Base-by-base conservation (phyloP, 2,113 vertebrate genomes). In the Isichthys henryi region DNA sequence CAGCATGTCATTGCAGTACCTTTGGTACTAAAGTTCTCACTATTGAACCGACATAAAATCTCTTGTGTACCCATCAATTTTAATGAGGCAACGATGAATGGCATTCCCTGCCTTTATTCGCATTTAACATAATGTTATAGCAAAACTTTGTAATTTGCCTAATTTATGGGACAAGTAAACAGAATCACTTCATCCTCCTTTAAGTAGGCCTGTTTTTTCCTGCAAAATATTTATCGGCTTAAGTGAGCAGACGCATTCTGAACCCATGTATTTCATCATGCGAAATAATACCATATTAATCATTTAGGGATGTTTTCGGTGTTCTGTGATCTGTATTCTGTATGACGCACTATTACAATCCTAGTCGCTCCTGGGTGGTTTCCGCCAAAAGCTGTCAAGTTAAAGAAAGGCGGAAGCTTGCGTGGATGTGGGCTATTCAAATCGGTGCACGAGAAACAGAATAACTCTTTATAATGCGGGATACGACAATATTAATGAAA, bases 401-500 rank as follows among this genome's bases (percentile, higher is more conserved):
- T 86, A 58, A 86, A 86, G 39, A 27, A 52, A 82, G 77, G 13
- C 70, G 74, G 31, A 82, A 49, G 39, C 19, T 49, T 23, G 56
- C 77, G 50, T 23, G 27, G 80, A 45, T 89, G 43, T 66, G 52
- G 52, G 35, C 80, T 89, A 21, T 89, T 56, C 21, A 74, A 19
- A 87, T 80, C 48, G 92, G 87, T 87, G 53, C 90, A 88, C 74
- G 88, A 92, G 92, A 56, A 91, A 46, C 83, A 92, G 94, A 39
- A 93, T 93, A 93, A 95, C 92, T 91, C 91, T 93, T 93, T 93
- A 92, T 94, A 92, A 93, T 91, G 91, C 94, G 92, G 92, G 93
- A 91, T 94, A 94, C 92, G 93, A 94, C 93, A 95, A 94, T 93
- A 93, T 93, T 92, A 94, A 90, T 74, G 85, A 94, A 92, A 90